Base-by-base conservation (phyloP, 2,888 invertebrate species). In the Apoda limacodes region DNA sequence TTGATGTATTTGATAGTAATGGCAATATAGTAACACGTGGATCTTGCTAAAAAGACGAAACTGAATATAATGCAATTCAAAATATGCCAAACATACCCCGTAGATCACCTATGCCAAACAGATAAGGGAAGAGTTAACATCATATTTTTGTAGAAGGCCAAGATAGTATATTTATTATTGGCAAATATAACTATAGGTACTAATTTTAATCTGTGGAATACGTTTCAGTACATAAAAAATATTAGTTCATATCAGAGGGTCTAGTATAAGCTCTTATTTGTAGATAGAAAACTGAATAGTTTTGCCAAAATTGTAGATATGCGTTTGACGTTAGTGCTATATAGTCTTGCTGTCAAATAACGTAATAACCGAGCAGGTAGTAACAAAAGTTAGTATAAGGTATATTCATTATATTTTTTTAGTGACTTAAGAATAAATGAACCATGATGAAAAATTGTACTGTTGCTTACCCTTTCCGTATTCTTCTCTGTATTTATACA, bases 61-160 rank as follows among this genome's bases (percentile, higher is more conserved):
- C 40, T 22, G 27, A 30, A 32, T 29, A 27, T 29, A 39, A 36
- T 37, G 42, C 44, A 11, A 36, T 44, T 21, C 13, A 29, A 32
- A 22, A 34, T 38, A 35, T 45, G 34, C 39, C 37, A 34, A 28
- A 27, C 12, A 38, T 45, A 40, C 25, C 41, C 31, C 34, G 40
- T 32, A 41, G 41, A 41, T 34, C 45, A 35, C 23, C 41, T 9
- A 19, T 39, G 32, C 35, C 25, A 39, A 12, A 20, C 22, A 28
- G 11, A 35, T 28, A 9, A 28, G 32, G 10, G 35, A 35, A 25
- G 35, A 35, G 28, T 35, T 35, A 17, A 28, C 35, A 12, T 9
- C 11, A 21, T 35, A 35, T 31, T 35, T 35, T 22, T 15, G 12
- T 11, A 25, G 9, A 9, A 17, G 17, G 7, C 7, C 7, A 17